These are phyloP conservation scores for Athalia rosae DNA, from an alignment of 2,888 invertebrate genomes.

Conservation along the genomic window DNA sequence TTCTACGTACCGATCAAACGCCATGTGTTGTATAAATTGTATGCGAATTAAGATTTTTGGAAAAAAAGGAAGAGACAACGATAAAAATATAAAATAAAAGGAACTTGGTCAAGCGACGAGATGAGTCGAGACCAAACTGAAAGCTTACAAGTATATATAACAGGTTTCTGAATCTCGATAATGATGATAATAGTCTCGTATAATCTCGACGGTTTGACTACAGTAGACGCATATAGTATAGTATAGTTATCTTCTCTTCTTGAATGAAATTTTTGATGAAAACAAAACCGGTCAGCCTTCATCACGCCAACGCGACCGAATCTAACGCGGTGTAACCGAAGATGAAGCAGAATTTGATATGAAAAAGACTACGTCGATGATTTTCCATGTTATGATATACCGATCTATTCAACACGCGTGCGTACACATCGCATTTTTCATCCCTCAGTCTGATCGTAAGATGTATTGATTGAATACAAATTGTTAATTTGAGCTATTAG, in stretches of 20 bases:
- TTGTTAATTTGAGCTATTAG: too few relatives aligned
- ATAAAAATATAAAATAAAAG: too few relatives aligned
- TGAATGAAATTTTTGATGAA: constrained; percentile 23
- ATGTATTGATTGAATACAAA: too few relatives aligned
- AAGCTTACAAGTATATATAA: too few relatives aligned
- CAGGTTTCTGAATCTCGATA: too few relatives aligned
- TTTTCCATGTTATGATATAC: background rate
- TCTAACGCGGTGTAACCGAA: background rate
- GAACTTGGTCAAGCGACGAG: too few relatives aligned
- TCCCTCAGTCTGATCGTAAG: too few relatives aligned
- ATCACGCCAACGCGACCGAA: background rate
- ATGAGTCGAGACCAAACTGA: too few relatives aligned
- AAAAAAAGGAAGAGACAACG: too few relatives aligned
- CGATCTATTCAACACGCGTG: background rate
- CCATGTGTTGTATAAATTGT: too few relatives aligned
- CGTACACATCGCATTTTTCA: background rate
- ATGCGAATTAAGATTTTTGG: too few relatives aligned
- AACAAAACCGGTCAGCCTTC: constrained; percentile 6
- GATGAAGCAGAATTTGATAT: background rate
- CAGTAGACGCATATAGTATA: background rate
- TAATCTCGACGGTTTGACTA: background rate
- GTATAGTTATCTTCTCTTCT: background rate
- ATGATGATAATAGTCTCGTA: background rate
- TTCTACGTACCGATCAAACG: too few relatives aligned
- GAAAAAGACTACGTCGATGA: background rate